Conservation (phyloP, 1,140 invertebrate species). For the Leptinotarsa lineolata region DNA sequence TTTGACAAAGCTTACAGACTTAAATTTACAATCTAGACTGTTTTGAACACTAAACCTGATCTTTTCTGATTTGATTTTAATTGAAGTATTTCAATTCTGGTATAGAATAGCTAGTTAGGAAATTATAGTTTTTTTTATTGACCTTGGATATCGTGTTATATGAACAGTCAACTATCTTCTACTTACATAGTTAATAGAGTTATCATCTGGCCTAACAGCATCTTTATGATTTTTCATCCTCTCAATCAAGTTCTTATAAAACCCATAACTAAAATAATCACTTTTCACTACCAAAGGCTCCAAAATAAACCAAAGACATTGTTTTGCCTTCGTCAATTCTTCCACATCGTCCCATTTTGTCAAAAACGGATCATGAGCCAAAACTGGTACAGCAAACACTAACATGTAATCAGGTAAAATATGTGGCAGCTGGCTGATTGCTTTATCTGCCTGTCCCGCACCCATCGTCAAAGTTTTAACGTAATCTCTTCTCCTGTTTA, state of each 20-base stretch:
- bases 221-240: constrained; percentile 92
- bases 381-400: constrained; percentile 90
- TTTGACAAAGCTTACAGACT: too few species aligned
- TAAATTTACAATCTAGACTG: too few species aligned
- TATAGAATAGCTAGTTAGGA: neutral
- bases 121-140: too few species aligned
- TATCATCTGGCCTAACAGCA: constrained; percentile 79
- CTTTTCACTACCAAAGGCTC: constrained; percentile 92
- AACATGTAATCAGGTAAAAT: constrained; percentile 95
- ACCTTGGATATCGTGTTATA: neutral
- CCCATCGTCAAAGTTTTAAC: constrained; percentile 76
- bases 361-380: constrained; percentile 88
- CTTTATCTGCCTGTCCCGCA: constrained; percentile 64
- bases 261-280: constrained; percentile 93
- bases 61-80: too few species aligned
- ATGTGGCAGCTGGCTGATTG: constrained; percentile 76
- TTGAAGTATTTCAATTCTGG: neutral
- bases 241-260: constrained; percentile 92
- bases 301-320: constrained; percentile 91
- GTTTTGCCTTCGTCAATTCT: constrained; percentile 76
- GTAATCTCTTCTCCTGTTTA: constrained; percentile 88
- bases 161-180: neutral
- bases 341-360: constrained; percentile 70
- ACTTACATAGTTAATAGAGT: constrained; percentile 79
- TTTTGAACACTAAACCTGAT: too few species aligned